Conservation (phyloP, 2,888 invertebrate species). For the Abrostola tripartita region DNA sequence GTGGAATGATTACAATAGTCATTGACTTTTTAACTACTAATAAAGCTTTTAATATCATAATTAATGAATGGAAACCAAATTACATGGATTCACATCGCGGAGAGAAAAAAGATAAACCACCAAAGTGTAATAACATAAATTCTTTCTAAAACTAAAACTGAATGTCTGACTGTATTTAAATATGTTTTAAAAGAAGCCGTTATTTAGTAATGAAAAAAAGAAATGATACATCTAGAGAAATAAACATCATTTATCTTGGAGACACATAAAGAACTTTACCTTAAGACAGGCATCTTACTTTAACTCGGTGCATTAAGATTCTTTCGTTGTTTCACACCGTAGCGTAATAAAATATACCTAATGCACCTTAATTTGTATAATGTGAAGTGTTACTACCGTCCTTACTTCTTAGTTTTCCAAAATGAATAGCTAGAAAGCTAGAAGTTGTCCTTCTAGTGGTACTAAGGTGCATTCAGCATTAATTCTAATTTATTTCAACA, state of each 20-base stretch:
- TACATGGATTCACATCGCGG: no score
- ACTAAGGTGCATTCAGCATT: no score
- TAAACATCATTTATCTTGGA: conserved; percentile 40
- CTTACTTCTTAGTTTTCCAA: no score
- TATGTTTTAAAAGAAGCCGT: conserved; percentile 14
- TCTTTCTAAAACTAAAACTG: neutral
- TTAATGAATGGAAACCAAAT: no score
- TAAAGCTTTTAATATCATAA: no score
- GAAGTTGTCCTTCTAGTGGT: no score
- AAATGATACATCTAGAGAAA: conserved; percentile 27
- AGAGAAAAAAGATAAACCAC: no score
- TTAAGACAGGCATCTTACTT: conserved; percentile 27
- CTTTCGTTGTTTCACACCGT: conserved; percentile 7
- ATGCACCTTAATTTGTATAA: conserved; percentile 22
- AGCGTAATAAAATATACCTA: conserved; percentile 22
- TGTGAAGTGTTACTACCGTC: no score
- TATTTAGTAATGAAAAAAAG: conserved; percentile 34
- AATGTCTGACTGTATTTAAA: conserved; percentile 1
- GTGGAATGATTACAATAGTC: no score
- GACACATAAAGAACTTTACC: conserved; percentile 32
- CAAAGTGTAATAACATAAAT: neutral
- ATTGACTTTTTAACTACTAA: no score
- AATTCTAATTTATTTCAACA: neutral
- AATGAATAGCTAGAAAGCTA: no score
- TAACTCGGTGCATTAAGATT: conserved; percentile 28